These are phyloP conservation scores for Charanyca ferruginea DNA, from an alignment of 2,888 invertebrate species.

Conservation along the genomic window DNA sequence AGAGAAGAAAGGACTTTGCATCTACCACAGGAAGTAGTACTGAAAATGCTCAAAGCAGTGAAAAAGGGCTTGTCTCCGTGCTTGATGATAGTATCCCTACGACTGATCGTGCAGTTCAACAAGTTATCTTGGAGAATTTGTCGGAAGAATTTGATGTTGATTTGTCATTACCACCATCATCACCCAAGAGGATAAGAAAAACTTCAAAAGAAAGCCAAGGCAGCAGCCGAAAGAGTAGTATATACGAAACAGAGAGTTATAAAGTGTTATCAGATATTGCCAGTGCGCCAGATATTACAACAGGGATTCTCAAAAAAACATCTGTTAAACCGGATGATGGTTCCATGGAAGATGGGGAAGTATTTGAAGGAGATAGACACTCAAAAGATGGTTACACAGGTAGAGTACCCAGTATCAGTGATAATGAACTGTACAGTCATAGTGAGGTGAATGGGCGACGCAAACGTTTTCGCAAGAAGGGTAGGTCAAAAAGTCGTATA, in stretches of 20 bases:
- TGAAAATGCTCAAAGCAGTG: slow-evolving; percentile 73
- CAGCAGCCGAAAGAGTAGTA: slow-evolving; percentile 85
- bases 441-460: slow-evolving; percentile 85
- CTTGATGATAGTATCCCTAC: slow-evolving; percentile 72
- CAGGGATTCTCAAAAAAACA: slow-evolving; percentile 83
- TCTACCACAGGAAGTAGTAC: slow-evolving; percentile 80
- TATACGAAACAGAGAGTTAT: slow-evolving; percentile 90
- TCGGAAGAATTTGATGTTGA: slow-evolving; percentile 78
- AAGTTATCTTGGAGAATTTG: slow-evolving; percentile 78
- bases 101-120: slow-evolving; percentile 80
- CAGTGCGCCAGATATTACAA: slow-evolving; percentile 76
- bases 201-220: slow-evolving; percentile 81
- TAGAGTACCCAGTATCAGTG: slow-evolving; percentile 87
- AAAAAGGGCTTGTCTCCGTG: slow-evolving; percentile 79
- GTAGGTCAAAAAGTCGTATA: slow-evolving; percentile 83
- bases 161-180: slow-evolving; percentile 73
- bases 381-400: slow-evolving; percentile 80
- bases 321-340: slow-evolving; percentile 75
- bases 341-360: slow-evolving; percentile 77
- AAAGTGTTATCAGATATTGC: slow-evolving; percentile 88
- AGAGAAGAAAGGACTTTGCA: slow-evolving; percentile 76
- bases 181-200: slow-evolving; percentile 78
- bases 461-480: slow-evolving; percentile 87
- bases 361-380: slow-evolving; percentile 72
- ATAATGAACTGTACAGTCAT: slow-evolving; percentile 88